Conservation (phyloP, 1,140 invertebrate species). For the Listronotus bonariensis region DNA sequence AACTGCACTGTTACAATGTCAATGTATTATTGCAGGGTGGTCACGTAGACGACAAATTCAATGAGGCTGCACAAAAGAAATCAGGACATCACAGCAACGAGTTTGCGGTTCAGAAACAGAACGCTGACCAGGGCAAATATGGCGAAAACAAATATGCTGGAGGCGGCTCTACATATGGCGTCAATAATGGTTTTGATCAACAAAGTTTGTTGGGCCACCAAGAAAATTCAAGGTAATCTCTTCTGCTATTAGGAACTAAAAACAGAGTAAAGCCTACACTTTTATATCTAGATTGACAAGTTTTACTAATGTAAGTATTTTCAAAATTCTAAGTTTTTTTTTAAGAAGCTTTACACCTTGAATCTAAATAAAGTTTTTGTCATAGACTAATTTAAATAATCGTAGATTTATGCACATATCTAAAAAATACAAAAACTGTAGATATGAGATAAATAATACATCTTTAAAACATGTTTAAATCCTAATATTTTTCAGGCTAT, state of each 20-base stretch:
- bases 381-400: too few relatives aligned
- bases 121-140: conserved; percentile 62
- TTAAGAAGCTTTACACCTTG: too few relatives aligned
- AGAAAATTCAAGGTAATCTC: conserved; percentile 50
- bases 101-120: conserved; percentile 60
- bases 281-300: too few relatives aligned
- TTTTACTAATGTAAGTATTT: too few relatives aligned
- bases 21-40: conserved; percentile 53
- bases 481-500: conserved; percentile 19
- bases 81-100: conserved; percentile 61
- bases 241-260: too few relatives aligned
- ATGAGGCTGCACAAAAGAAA: conserved; percentile 60
- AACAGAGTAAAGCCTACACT: too few relatives aligned
- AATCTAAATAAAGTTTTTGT: too few relatives aligned
- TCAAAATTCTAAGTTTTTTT: too few relatives aligned
- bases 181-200: conserved; percentile 62
- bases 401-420: too few relatives aligned
- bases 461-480: not conserved
- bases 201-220: conserved; percentile 63
- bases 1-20: not conserved
- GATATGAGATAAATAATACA: too few relatives aligned
- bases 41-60: conserved; percentile 60
- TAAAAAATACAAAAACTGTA: too few relatives aligned
- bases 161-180: conserved; percentile 59
- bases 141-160: conserved; percentile 61